Evolutionary conservation across 2,888 invertebrate species (phyloP), one percentile per base, ranked within the genome.

Genomic region (Tortricodes alternella): DNA sequence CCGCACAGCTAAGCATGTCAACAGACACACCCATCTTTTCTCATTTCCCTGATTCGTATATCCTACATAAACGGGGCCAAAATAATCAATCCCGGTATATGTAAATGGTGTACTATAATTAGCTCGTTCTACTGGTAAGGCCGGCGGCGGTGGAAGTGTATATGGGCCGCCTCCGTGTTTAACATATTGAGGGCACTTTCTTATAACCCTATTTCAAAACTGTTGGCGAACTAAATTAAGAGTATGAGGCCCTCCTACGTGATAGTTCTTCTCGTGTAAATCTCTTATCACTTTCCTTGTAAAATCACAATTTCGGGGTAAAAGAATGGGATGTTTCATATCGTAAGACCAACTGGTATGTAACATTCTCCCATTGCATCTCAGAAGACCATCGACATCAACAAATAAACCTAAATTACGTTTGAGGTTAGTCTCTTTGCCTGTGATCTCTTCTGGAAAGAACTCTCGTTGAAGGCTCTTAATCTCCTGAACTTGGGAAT

Each of bases 151-250:
- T 15, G 63, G 65, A 18, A 55, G 2, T 46, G 24, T 43, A 39
- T 27, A 51, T 1, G 59, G 55, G n/a, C 57, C 62, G 38, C 61
- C 53, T 9, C 48, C 38, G 55, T 64, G 23, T 34, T 53, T 60
- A 9, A 16, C n/a, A 50, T 59, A 62, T 13, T 35, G 15, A 7
- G 0, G 2, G 9, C 60, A 62, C 15, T 44, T 55, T 4, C 19
- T 52, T 2, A 62, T 5, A 2, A 62, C 29, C 7, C 2, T 21
- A 2, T 11, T 38, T 21, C 38, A 19, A 6, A n/a, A 38, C n/a
- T 38, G 19, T 19, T 21, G 21, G n/a, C 38, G 19, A 6, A 38
- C n/a, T 38, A 38, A 5, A n/a, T n/a, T 38, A 8, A 38, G 18
- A 5, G 38, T 38, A 19, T 38, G 38, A 4, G 35, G 13, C 0